Percentiles rank a stretch among this genome's conserved stretches.
Conservation (phyloP, 2,797 vertebrate genomes). For the Manis pentadactyla region DNA sequence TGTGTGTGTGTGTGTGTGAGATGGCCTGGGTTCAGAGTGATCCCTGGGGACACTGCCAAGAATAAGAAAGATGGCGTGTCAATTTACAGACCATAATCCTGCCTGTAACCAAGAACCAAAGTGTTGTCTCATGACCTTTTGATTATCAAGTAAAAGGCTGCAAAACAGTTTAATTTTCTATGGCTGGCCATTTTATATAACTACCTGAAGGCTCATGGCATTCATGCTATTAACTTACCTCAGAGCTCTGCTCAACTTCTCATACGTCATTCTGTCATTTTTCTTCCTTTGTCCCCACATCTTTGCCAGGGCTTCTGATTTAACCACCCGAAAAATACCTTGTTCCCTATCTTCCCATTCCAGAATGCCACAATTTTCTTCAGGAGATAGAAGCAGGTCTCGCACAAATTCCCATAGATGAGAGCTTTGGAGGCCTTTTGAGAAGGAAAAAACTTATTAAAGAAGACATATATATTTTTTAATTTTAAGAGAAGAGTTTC, state of each 20-base stretch:
- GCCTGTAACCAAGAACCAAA: background rate
- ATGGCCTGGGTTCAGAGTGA: background rate
- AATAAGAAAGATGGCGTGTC: background rate
- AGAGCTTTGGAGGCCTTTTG: constrained; percentile 84
- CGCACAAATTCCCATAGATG: constrained; percentile 87
- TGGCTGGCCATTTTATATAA: background rate
- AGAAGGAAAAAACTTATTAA: constrained; percentile 20
- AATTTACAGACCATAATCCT: constrained; percentile 35
- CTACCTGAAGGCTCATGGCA: background rate
- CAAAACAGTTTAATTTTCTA: background rate
- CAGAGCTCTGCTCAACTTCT: constrained; percentile 86
- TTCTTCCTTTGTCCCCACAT: constrained; percentile 87
- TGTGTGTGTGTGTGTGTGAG: background rate
- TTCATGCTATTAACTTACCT: constrained; percentile 62
- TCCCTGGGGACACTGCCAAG: background rate
- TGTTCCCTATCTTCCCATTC: constrained; percentile 86
- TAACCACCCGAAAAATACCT: constrained; percentile 85
- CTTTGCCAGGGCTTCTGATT: constrained; percentile 86
- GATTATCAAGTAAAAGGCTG: background rate
- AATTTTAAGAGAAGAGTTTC: background rate
- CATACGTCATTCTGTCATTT: constrained; percentile 86
- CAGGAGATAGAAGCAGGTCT: constrained; percentile 85
- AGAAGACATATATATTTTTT: background rate
- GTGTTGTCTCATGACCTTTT: background rate
- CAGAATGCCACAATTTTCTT: constrained; percentile 84